Base-by-base conservation (phyloP, 2,888 invertebrate species). In the Uloborus plumipes region DNA sequence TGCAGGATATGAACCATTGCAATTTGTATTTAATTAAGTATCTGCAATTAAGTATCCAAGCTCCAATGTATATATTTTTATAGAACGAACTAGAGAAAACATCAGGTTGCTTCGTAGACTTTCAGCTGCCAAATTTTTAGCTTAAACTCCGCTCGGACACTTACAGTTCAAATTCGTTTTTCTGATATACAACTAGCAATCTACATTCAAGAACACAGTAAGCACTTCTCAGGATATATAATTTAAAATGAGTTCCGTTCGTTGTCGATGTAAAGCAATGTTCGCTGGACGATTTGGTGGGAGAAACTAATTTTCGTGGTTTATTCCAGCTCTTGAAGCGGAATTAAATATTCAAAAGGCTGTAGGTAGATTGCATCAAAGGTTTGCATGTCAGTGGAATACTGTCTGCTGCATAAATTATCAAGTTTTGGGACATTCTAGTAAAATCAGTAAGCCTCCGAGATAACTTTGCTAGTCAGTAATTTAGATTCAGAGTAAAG, bases 341-440 rank as follows among this genome's bases (percentile, higher is more conserved):
- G 47, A 31, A 59, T 75, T 75, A 75, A 75, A 75, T 75, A 75
- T 75, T 67, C 67, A 75, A 67, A 75, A 49, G 64, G 22, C 51
- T 59, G 26, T 15, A 64, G 47, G 26, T 49, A 18, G 55, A 55
- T 31, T 16, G 51, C 20, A 22, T 26, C 20, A 69, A 16, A n/a
- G 26, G 39, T n/a, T 26, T 31, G 39, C 64, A 26, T 64, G 22
- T 15, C 13, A 64, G 26, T 14, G 39, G 64, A 64, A 16, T 39
- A 39, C 64, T 39, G 39, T 64, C 31, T 64, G 26, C 26, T 64
- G 55, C 59, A 66, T 58, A 55, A 66, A 58, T 66, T 67, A 69
- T 69, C 39, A 53, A 51, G 31, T 26, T 31, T 31, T 18, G 15
- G 15, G 7, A 51, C 20, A 69, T 20, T 20, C 31, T 69, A 14